A percentile compares a stretch with the other conserved stretches of the same genome.
Conservation (phyloP, 2,888 invertebrate species). For the Cephus nigrinus region DNA sequence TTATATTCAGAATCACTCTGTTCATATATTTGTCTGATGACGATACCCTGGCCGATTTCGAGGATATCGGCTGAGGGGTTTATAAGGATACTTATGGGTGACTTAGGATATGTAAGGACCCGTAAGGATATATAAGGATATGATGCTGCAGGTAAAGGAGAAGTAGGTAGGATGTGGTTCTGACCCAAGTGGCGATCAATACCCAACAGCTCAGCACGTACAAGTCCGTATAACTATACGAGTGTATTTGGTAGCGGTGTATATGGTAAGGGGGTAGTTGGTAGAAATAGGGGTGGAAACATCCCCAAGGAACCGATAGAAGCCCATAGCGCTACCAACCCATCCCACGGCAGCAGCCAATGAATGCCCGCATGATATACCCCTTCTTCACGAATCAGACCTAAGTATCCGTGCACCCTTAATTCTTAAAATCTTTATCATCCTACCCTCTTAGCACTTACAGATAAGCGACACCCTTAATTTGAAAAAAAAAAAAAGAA, state of each 20-base stretch:
- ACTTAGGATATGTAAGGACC: slow-evolving; percentile 47
- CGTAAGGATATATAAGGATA: slow-evolving; percentile 55
- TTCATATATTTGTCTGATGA: background rate
- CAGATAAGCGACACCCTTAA: too few species aligned
- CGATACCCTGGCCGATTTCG: background rate
- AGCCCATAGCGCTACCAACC: slow-evolving; percentile 54
- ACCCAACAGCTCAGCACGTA: slow-evolving; percentile 56
- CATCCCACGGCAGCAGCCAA: slow-evolving; percentile 48
- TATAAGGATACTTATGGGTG: slow-evolving; percentile 11
- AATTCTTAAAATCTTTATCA: background rate
- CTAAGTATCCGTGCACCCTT: background rate
- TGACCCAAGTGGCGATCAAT: slow-evolving; percentile 57
- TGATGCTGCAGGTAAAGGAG: slow-evolving; percentile 58
- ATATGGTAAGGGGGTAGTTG: slow-evolving; percentile 52
- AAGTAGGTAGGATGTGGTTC: slow-evolving; percentile 52
- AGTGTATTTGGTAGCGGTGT: slow-evolving; percentile 53
- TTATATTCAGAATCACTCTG: background rate
- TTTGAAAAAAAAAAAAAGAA: too few species aligned
- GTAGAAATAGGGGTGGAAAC: slow-evolving; percentile 61
- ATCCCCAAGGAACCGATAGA: slow-evolving; percentile 64
- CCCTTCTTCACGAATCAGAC: background rate
- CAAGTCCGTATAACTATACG: slow-evolving; percentile 54
- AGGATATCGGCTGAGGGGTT: background rate
- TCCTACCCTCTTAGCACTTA: background rate
- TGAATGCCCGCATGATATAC: slow-evolving; percentile 51